These are phyloP conservation scores for Seriola aureovittata DNA, from an alignment of 2,113 vertebrate genomes.

Conservation along the genomic window DNA sequence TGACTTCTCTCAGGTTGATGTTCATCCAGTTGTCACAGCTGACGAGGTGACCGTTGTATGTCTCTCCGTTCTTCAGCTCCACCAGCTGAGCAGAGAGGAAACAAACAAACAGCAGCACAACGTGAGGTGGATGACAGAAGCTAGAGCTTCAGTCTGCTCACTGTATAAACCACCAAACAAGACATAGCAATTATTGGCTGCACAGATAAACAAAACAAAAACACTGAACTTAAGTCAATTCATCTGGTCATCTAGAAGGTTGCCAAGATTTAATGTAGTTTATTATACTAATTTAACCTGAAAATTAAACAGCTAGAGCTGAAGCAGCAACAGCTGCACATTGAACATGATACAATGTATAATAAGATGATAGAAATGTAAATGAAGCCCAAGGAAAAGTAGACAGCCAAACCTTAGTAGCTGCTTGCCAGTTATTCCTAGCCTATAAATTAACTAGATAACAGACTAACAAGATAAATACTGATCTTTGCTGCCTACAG, in stretches of 20 bases:
- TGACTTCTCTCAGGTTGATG: conserved; percentile 97
- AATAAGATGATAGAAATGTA: neutral
- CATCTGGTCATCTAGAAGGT: neutral
- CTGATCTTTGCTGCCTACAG: too few relatives aligned
- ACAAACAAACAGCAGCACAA: neutral
- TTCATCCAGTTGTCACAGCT: conserved; percentile 99
- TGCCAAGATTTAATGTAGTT: too few relatives aligned
- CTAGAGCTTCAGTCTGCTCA: neutral
- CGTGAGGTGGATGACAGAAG: neutral
- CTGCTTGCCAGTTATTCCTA: too few relatives aligned
- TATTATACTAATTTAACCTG: neutral
- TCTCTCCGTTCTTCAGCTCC: conserved; percentile 98
- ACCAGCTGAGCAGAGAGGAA: conserved; percentile 86
- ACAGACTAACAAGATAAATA: too few relatives aligned
- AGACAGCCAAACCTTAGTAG: too few relatives aligned
- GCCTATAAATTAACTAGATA: too few relatives aligned
- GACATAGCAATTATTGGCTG: too few relatives aligned
- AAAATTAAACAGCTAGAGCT: neutral
- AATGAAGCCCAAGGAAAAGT: too few relatives aligned
- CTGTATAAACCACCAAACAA: too few relatives aligned
- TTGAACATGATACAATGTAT: neutral
- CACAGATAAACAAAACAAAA: too few relatives aligned
- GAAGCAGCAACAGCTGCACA: too few relatives aligned
- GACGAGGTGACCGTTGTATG: conserved; percentile 97
- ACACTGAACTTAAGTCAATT: neutral